Base-by-base conservation (phyloP, 2,113 vertebrate genomes). In the Indicator maculatus region DNA sequence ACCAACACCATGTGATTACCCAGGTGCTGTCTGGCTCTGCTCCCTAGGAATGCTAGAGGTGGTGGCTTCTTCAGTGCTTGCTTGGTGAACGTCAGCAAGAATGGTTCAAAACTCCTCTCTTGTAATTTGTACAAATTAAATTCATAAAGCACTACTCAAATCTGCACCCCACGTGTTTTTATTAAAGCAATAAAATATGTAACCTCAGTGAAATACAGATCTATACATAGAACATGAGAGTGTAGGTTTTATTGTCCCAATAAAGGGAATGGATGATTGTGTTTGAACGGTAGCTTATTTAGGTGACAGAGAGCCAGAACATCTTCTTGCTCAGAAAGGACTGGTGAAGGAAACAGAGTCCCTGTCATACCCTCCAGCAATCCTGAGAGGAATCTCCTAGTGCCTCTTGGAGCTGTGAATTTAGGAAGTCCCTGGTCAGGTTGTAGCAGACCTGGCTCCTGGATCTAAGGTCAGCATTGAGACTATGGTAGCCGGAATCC, bases 181-280 rank as follows among this genome's bases (percentile, higher is more conserved):
- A 97, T 96, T 96, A 97, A 96, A 96, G 86, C 79, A 77, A 85
- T 97, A 96, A 96, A 96, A 96, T 92, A 94, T 8, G 59, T 93
- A 92, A 92, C 93, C 79, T 53, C 41, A n/a, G 81, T 97, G 89
- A 92, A 95, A 77, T 93, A 81, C 19, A 47, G 36, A 75, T 89
- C 70, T 87, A 45, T 95, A 69, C 69, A 19, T 74, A 59, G 27
- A 83, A 76, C 31, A 18, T 24, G 73, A 85, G 89, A 70, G 47
- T 58, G 64, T 44, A 73, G 50, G 24, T 66, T 97, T 97, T 96
- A 95, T 94, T 89, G 86, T 83, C 53, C 82, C 90, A 65, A 36
- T 95, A 92, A 96, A 96, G 77, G 5, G 21, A 33, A 71, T 52
- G 84, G 86, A 88, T 2, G 14, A 24, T 67, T 71, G 5, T 26